phyloP scores from a whole-genome alignment of 2,888 invertebrate species.

The Nebria brevicollis region DNA sequence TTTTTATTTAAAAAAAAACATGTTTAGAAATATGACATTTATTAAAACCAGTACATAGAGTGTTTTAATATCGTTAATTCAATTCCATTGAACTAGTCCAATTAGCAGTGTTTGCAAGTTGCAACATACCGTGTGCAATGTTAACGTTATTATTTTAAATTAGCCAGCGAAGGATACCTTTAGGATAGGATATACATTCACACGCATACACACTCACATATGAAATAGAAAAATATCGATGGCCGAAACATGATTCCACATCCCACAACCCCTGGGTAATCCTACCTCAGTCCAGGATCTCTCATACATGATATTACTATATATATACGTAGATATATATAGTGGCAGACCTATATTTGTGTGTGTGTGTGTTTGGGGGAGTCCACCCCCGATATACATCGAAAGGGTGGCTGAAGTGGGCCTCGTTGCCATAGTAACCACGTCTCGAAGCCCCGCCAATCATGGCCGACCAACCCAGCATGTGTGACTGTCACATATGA shows the following conservation, averaged over 20 bases:
- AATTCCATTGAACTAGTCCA: no score
- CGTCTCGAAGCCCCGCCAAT: conserved; percentile 54
- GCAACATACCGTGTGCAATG: no score
- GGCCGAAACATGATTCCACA: background rate
- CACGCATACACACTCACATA: no score
- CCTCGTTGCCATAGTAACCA: conserved; percentile 56
- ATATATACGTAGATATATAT: background rate
- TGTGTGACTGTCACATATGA: conserved; percentile 58
- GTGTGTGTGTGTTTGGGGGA: conserved; percentile 55
- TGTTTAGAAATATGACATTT: no score
- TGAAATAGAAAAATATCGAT: background rate
- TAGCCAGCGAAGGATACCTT: no score
- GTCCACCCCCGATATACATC: conserved; percentile 57
- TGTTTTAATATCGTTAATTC: no score
- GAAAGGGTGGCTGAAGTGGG: conserved; percentile 51
- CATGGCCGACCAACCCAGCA: conserved; percentile 54
- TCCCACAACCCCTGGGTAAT: background rate
- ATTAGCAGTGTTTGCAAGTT: no score
- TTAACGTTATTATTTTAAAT: no score
- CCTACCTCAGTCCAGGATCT: background rate
- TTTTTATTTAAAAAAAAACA: no score
- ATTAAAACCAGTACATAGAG: no score
- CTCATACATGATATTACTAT: background rate
- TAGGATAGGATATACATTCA: no score
- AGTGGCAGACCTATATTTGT: no score